Evolutionary conservation across 2,113 vertebrate genomes (phyloP).

Genomic region (Bubo bubo): DNA sequence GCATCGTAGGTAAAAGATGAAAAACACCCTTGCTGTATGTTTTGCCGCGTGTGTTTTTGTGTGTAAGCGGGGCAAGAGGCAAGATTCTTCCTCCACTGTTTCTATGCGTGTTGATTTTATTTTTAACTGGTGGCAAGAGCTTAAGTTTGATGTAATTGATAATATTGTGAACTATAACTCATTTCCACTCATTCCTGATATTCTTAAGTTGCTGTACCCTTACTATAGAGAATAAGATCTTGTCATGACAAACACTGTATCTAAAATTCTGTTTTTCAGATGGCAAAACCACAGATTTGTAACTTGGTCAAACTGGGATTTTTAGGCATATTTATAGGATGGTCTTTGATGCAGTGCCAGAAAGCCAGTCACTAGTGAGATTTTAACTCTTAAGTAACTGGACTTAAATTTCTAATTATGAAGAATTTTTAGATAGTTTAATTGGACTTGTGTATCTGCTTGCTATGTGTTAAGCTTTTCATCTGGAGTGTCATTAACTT

Average conservation of each 20-base stretch:
- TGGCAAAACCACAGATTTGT: neutral
- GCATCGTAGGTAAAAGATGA: neutral
- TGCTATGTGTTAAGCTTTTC: neutral
- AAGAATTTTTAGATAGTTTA: neutral
- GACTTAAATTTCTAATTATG: neutral
- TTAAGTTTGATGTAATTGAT: neutral
- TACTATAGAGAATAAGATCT: neutral
- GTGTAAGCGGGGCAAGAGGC: neutral
- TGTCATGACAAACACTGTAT: neutral
- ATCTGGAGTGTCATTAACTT: neutral
- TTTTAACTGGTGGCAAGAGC: neutral
- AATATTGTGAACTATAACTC: neutral
- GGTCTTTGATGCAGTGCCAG: neutral
- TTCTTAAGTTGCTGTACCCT: neutral
- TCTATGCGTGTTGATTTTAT: neutral
- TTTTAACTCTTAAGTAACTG: neutral
- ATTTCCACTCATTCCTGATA: neutral
- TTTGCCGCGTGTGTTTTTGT: neutral
- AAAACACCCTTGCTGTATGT: neutral
- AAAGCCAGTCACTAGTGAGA: neutral
- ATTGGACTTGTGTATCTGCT: neutral
- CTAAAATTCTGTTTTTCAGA: neutral
- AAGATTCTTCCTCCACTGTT: neutral
- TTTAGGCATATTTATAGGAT: neutral
- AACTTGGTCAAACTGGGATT: neutral